Base-by-base conservation (phyloP, 2,113 vertebrate genomes). In the Pachyramphus minor region DNA sequence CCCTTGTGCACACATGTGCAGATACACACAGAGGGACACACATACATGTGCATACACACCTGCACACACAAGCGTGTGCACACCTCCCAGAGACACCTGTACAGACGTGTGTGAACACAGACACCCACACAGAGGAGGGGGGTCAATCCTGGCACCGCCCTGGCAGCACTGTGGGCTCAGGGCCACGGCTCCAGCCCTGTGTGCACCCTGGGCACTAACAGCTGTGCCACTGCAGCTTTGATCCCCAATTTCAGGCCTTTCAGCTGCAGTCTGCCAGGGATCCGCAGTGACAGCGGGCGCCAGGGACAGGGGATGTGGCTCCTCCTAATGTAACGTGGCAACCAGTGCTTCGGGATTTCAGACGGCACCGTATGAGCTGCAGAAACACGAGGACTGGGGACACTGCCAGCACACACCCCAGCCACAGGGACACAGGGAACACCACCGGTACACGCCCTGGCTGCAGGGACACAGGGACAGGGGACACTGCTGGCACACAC, bases 251-350 rank as follows among this genome's bases (percentile, higher is more conserved):
- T 89, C 89, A 86, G 73, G 87, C 84, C 68, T 64, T 69, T 84
- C 86, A 80, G 67, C 50, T 4, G 5, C 69, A 44, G 74, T 39
- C 21, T 78, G 84, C 47, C 81, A 37, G 0, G 4, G 55, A 91
- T 62, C 37, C 0, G 19, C 73, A 69, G 69, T 18, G 81, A 87
- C 87, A 81, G 74, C 12, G 6, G 68, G 84, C 3, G 3, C 45
- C 14, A 6, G 81, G 64, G 60, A 83, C 14, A 20, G 7, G n/a
- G 35, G 53, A 81, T 16, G 39, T 37, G 69, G 82, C 85, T 95
- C 84, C 87, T 89, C 90, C 93, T 87, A 39, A 90, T 3, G 42
- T 75, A 82, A 87, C 30, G 12, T 90, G 94, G 91, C 94, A 96
- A 95, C 88, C 75, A 68, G 75, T 0, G 0, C 67, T 56, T 33